Base-by-base conservation (phyloP, 2,888 invertebrate species). In the Syritta pipiens region DNA sequence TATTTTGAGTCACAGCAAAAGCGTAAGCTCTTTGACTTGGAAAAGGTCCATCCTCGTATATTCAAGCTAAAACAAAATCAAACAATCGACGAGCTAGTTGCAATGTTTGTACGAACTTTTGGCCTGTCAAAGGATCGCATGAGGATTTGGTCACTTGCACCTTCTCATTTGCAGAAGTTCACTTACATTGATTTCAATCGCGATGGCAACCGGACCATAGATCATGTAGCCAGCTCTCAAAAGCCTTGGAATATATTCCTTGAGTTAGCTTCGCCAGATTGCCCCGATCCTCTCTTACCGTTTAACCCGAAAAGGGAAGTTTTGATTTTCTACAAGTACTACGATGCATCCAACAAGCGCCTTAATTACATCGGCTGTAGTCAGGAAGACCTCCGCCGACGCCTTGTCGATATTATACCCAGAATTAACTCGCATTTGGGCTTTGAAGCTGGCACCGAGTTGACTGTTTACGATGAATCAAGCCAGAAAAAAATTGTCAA, bases 361-460 rank as follows among this genome's bases (percentile, higher is more conserved):
- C 94, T 99, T 82, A 96, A 97, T 84, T 99, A 97, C 89, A 96
- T 97, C 88, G 98, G 99, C n/a, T 98, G 98, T 88, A 94, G 95
- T 82, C 92, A 92, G 81, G 92, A 98, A 89, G 94, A 96, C 4
- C 94, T 97, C 19, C 93, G 93, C 26, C 93, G 94, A 84, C 95
- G 94, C 90, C 92, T 97, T 67, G 93, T 92, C 83, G 96, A 96
- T 85, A 91, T 97, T 79, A 92, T 97, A 85, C 96, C 96, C 14
- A 92, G 97, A 86, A 90, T 98, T 83, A 97, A 97, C 87, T 93
- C 94, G 85, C 92, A 96, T 84, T 96, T 97, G 82, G 96, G 97
- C 51, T 96, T 97, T 86, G 94, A 96, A 0, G 90, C 92, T 0
- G 95, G 95, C 84, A 97, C 97, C 0, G 94, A 95, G 60, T 91